phyloP scores from a whole-genome alignment of 2,113 vertebrate species.

The Saccopteryx bilineata region DNA sequence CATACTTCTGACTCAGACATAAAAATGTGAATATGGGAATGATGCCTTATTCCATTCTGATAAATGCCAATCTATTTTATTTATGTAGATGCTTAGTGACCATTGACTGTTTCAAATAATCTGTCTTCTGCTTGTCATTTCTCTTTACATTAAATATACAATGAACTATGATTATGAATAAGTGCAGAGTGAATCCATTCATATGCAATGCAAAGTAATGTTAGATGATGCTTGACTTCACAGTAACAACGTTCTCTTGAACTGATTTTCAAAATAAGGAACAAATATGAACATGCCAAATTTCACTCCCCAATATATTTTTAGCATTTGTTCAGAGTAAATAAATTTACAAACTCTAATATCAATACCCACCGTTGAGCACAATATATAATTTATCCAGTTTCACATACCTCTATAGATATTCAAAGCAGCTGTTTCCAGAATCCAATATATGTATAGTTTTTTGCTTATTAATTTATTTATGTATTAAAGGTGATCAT shows the following conservation, averaged over 20 bases:
- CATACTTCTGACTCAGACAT: constrained; percentile 58
- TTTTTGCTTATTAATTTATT: constrained; percentile 31
- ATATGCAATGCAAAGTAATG: constrained; percentile 78
- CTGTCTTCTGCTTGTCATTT: constrained; percentile 77
- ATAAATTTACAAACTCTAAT: constrained; percentile 67
- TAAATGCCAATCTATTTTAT: constrained; percentile 68
- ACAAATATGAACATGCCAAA: constrained; percentile 40
- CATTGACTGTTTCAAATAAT: constrained; percentile 70
- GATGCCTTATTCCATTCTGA: constrained; percentile 63
- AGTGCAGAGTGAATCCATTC: constrained; percentile 71
- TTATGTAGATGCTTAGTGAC: constrained; percentile 72
- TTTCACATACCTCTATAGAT: constrained; percentile 26
- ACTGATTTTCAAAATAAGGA: constrained; percentile 55
- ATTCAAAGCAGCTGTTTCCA: constrained; percentile 53
- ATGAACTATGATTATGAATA: constrained; percentile 73
- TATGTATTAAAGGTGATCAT: constrained; percentile 79
- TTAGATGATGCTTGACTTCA: constrained; percentile 59
- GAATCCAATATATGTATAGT: constrained; percentile 12
- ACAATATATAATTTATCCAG: constrained; percentile 60
- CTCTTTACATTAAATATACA: constrained; percentile 53
- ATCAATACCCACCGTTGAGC: constrained; percentile 64
- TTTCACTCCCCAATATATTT: not conserved
- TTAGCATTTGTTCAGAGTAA: constrained; percentile 36
- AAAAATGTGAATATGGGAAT: constrained; percentile 74
- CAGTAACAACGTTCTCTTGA: constrained; percentile 26